These are phyloP conservation scores for Prorops nasuta DNA, from an alignment of 1,140 invertebrate species.

Conservation along the genomic window DNA sequence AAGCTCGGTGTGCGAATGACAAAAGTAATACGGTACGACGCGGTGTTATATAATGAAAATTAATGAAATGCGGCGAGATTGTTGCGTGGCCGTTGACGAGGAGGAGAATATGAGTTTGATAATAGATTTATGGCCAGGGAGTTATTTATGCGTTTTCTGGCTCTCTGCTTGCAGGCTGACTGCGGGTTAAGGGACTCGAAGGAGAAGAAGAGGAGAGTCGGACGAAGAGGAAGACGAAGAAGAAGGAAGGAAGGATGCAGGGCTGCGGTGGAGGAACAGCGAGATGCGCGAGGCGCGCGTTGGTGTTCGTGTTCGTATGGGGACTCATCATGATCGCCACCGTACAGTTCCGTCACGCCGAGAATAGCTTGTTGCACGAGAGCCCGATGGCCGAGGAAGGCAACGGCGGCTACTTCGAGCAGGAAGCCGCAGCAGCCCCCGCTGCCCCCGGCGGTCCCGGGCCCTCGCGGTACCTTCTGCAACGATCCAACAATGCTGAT, in stretches of 20 bases:
- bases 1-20: too few relatives aligned
- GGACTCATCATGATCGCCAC: constrained; percentile 55
- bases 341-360: constrained; percentile 47
- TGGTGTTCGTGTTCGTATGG: constrained; percentile 55
- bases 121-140: too few relatives aligned
- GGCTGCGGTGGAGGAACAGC: constrained; percentile 42
- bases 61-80: too few relatives aligned
- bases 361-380: constrained; percentile 33
- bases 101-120: too few relatives aligned
- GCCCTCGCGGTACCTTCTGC: constrained; percentile 43
- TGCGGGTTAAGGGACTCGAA: background rate
- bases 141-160: too few relatives aligned
- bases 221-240: background rate
- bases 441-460: constrained; percentile 47
- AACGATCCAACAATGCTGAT: constrained; percentile 18
- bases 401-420: constrained; percentile 28
- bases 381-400: constrained; percentile 33
- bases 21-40: too few relatives aligned
- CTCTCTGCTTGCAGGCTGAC: too few relatives aligned
- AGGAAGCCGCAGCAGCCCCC: too few relatives aligned
- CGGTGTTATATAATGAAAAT: too few relatives aligned
- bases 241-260: constrained; percentile 35
- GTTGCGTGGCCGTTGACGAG: too few relatives aligned
- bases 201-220: background rate
- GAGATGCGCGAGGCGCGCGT: constrained; percentile 53